A percentile compares a stretch with the other conserved stretches of the same genome.
phyloP scores from a whole-genome alignment of 2,113 vertebrate genomes.

The Caretta caretta region DNA sequence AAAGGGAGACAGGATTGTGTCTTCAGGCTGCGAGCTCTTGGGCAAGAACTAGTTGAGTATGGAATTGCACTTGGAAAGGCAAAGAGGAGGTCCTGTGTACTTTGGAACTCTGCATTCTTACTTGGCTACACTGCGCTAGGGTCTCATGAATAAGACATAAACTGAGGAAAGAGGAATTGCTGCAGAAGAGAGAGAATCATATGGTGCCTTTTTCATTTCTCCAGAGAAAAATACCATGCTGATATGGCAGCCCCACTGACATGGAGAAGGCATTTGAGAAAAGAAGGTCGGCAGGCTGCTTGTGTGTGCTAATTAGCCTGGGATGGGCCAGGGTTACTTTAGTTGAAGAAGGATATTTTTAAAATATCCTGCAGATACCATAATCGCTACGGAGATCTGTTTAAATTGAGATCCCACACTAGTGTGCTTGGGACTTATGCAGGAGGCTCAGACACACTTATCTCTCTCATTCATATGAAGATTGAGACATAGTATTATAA shows the following conservation, averaged over 20 bases:
- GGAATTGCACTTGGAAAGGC: neutral
- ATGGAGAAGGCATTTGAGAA: neutral
- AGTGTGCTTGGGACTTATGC: neutral
- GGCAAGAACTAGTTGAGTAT: neutral
- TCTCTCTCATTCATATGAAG: neutral
- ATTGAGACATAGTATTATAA: neutral
- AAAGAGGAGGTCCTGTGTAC: rapidly evolving
- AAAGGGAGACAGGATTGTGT: neutral
- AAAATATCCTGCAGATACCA: neutral
- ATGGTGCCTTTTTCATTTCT: neutral
- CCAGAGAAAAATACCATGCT: neutral
- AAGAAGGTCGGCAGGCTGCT: neutral
- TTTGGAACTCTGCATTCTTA: rapidly evolving
- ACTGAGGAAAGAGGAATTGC: neutral
- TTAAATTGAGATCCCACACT: neutral
- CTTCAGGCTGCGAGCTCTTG: neutral
- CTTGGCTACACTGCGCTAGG: neutral
- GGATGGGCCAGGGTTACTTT: neutral
- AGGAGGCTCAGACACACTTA: neutral
- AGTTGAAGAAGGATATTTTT: neutral
- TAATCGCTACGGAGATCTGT: neutral
- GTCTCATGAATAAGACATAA: neutral
- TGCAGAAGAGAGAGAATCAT: neutral
- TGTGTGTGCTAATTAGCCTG: neutral
- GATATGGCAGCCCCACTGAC: neutral